phyloP scores from a whole-genome alignment of 2,797 vertebrate species.

The Lepus townsendii region DNA sequence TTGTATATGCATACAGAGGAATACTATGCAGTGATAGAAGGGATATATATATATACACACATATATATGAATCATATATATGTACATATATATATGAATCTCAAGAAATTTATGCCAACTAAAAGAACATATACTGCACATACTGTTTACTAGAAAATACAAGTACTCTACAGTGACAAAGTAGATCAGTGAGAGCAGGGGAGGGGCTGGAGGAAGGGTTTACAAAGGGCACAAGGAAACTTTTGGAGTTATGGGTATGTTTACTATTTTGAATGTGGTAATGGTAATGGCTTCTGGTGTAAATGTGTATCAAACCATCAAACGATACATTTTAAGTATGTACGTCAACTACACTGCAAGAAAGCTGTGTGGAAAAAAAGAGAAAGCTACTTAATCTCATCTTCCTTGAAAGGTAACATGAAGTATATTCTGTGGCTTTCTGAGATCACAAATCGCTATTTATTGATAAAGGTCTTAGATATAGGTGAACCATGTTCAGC shows the following conservation, averaged over 20 bases:
- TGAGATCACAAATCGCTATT: slow-evolving; percentile 6
- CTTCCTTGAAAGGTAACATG: slow-evolving; percentile 11
- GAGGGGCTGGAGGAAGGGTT: neutral
- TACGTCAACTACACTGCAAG: neutral
- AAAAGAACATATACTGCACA: neutral
- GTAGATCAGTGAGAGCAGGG: neutral
- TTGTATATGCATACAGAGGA: neutral
- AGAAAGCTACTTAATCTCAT: neutral
- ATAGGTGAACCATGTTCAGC: neutral
- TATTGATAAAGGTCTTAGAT: neutral
- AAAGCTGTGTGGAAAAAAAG: neutral
- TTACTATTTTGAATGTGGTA: neutral
- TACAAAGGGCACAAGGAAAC: neutral
- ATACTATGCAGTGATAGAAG: neutral
- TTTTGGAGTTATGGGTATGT: neutral
- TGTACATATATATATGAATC: neutral
- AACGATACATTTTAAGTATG: neutral
- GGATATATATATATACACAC: too few species aligned
- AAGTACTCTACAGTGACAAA: neutral
- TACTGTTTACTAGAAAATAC: neutral
- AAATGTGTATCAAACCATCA: neutral
- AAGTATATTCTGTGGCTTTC: neutral
- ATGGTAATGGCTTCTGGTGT: neutral
- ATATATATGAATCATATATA: neutral
- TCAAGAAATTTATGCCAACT: neutral